These are phyloP conservation scores for Synergus laeviventris DNA, from an alignment of 2,888 invertebrate species.

Conservation along the genomic window DNA sequence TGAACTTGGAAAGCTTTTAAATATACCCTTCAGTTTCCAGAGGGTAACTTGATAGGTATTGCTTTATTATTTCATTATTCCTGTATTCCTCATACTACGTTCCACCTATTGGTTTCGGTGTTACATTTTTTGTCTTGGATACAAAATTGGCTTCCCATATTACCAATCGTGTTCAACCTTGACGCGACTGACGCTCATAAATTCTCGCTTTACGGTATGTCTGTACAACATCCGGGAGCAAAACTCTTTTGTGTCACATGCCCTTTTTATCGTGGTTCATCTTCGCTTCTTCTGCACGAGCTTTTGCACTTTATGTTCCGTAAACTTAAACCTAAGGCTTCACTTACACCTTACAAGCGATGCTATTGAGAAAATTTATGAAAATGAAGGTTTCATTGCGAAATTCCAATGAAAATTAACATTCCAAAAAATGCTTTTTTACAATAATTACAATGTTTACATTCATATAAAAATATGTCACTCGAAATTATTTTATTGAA, in stretches of 20 bases:
- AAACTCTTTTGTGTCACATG: conserved; percentile 36
- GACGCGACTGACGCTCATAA: conserved; percentile 8
- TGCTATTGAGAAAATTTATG: conserved; percentile 17
- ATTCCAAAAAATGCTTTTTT: too few relatives aligned
- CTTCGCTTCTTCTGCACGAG: conserved; percentile 17
- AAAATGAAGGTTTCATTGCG: not conserved
- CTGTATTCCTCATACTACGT: too few relatives aligned
- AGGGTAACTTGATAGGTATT: too few relatives aligned
- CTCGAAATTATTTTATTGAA: too few relatives aligned
- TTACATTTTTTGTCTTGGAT: not conserved
- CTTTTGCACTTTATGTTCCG: conserved; percentile 23
- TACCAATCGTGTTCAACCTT: conserved; percentile 7
- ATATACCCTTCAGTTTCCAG: too few relatives aligned
- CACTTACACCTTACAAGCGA: not conserved
- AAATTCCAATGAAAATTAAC: not conserved
- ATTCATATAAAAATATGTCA: not conserved
- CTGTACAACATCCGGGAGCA: conserved; percentile 36
- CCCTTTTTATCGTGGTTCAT: conserved; percentile 34
- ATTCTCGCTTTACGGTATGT: conserved; percentile 25
- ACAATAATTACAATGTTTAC: not conserved
- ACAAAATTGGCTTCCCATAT: conserved; percentile 16
- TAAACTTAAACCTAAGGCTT: not conserved
- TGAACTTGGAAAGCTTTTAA: too few relatives aligned
- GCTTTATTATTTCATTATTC: too few relatives aligned
- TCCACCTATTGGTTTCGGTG: not conserved